Conservation (phyloP, 2,113 vertebrate genomes). For the Ciconia stormi region DNA sequence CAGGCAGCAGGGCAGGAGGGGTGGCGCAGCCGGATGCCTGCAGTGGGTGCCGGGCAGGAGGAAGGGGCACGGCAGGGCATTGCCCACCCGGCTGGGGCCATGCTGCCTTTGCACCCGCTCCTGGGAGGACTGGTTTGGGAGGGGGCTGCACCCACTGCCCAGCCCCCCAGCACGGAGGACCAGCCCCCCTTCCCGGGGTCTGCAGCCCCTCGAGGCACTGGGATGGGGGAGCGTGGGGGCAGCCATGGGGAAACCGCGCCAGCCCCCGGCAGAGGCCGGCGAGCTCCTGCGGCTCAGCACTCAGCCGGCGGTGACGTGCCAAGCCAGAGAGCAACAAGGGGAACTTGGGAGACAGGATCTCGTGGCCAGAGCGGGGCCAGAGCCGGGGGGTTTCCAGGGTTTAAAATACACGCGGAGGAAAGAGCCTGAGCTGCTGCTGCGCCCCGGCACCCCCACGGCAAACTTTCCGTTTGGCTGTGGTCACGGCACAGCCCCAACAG, state of each 20-base stretch:
- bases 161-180: background rate
- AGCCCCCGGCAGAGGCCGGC: background rate
- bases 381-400: slow-evolving; percentile 23
- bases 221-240: background rate
- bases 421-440: background rate
- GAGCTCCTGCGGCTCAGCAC: background rate
- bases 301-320: accelerated
- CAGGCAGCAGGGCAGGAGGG: background rate
- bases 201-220: accelerated
- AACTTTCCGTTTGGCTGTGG: background rate
- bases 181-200: background rate
- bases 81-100: background rate
- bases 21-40: background rate
- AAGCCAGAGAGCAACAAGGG: background rate
- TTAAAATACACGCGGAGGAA: background rate
- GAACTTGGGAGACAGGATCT: slow-evolving; percentile 36
- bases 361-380: background rate
- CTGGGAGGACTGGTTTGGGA: background rate
- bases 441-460: background rate
- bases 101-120: background rate
- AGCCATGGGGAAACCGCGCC: background rate
- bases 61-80: background rate
- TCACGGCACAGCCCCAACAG: background rate
- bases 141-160: background rate
- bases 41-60: background rate